phyloP scores from a whole-genome alignment of 2,888 invertebrate genomes.

The Ligdia adustata region DNA sequence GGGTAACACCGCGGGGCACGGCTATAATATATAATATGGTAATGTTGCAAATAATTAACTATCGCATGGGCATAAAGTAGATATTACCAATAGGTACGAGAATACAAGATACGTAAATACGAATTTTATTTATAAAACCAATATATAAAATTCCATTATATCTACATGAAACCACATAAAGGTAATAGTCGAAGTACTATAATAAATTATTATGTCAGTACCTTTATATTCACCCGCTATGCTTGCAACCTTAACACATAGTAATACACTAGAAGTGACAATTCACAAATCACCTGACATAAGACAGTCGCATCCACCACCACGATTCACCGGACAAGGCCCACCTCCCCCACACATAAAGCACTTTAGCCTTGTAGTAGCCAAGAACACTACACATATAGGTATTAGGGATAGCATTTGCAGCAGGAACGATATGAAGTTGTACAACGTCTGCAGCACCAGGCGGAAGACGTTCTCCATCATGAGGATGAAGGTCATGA shows the following conservation, averaged over 20 bases:
- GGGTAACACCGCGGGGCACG: too few relatives aligned
- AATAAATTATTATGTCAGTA: neutral
- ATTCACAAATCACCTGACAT: conserved; percentile 55
- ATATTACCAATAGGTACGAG: too few relatives aligned
- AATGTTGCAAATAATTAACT: too few relatives aligned
- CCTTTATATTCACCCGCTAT: too few relatives aligned
- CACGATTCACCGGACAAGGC: conserved; percentile 59
- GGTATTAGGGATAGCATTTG: conserved; percentile 60
- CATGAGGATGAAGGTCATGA: conserved; percentile 71
- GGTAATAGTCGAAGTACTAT: neutral
- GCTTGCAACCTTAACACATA: too few relatives aligned
- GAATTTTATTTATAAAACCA: too few relatives aligned
- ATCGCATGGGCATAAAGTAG: too few relatives aligned
- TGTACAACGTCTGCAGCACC: conserved; percentile 64
- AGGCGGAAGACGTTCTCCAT: conserved; percentile 65
- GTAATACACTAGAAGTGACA: neutral
- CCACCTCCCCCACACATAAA: conserved; percentile 71
- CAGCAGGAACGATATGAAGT: conserved; percentile 62
- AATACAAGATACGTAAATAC: too few relatives aligned
- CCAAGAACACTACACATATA: neutral
- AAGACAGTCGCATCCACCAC: conserved; percentile 65
- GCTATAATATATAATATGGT: too few relatives aligned
- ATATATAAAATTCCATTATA: too few relatives aligned
- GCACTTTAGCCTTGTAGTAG: neutral
- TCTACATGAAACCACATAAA: too few relatives aligned